Percentiles rank a stretch among this genome's conserved stretches.
Conservation (phyloP, 1,140 invertebrate species). For the Solen grandis region DNA sequence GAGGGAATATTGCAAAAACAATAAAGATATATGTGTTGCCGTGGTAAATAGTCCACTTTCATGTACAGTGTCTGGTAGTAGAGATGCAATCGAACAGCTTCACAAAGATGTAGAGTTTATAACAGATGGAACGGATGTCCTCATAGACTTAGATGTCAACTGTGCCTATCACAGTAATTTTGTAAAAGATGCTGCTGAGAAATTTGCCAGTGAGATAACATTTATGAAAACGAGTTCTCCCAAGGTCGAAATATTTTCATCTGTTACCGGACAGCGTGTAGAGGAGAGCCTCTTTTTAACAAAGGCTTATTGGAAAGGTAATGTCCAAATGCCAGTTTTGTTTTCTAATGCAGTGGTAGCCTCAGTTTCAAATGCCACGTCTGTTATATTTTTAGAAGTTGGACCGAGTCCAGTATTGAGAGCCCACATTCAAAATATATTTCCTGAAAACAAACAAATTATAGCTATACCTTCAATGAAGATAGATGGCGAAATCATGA, state of each 20-base stretch:
- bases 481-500: background rate
- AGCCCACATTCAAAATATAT: conserved; percentile 34
- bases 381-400: conserved; percentile 47
- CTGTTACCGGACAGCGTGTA: conserved; percentile 16
- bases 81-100: conserved; percentile 11
- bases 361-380: background rate
- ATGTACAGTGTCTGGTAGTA: conserved; percentile 46
- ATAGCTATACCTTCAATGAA: conserved; percentile 31
- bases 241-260: conserved; percentile 6
- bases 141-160: background rate
- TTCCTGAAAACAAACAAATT: conserved; percentile 4
- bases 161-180: conserved; percentile 57
- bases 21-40: conserved; percentile 3
- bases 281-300: background rate
- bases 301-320: conserved; percentile 38
- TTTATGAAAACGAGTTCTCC: background rate
- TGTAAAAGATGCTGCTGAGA: conserved; percentile 1
- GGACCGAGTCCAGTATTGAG: conserved; percentile 45
- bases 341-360: conserved; percentile 31
- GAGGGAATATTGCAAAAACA: conserved; percentile 1
- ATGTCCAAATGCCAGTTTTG: conserved; percentile 38
- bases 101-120: background rate
- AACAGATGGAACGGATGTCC: background rate
- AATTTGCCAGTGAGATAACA: background rate
- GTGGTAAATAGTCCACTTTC: conserved; percentile 47